Evolutionary conservation across 2,888 invertebrate genomes (phyloP).

Genomic region (Sesia apiformis): DNA sequence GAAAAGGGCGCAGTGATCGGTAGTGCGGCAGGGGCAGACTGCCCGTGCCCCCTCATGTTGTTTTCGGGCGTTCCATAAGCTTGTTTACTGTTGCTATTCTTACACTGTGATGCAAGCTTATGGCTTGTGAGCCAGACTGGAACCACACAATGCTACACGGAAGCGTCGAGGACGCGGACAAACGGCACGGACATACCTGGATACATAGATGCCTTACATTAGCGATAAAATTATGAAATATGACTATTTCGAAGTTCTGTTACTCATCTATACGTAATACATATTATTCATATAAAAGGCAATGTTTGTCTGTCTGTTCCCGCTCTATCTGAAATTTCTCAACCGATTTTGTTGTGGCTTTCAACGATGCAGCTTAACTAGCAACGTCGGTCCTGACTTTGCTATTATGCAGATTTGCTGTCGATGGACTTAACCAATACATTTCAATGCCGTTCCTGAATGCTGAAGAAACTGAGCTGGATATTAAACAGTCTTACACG

Average conservation of each 20-base stretch:
- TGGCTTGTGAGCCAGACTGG: conserved; percentile 20
- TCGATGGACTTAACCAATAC: too few relatives aligned
- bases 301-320: too few relatives aligned
- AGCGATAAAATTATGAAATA: conserved; percentile 65
- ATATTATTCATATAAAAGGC: too few relatives aligned
- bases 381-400: too few relatives aligned
- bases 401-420: too few relatives aligned
- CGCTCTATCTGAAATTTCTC: too few relatives aligned
- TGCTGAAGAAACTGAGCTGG: too few relatives aligned
- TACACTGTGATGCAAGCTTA: background rate
- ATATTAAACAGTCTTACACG: too few relatives aligned
- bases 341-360: too few relatives aligned
- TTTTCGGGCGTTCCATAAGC: background rate
- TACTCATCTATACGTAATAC: background rate
- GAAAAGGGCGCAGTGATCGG: background rate
- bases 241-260: conserved; percentile 12
- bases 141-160: conserved; percentile 24
- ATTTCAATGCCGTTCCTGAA: too few relatives aligned
- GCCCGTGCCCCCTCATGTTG: background rate
- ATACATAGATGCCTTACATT: conserved; percentile 37
- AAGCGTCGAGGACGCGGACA: conserved; percentile 26
- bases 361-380: too few relatives aligned
- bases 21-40: background rate
- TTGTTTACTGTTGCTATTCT: background rate
- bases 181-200: conserved; percentile 31